These are phyloP conservation scores for Mermis nigrescens DNA, from an alignment of 2,888 invertebrate genomes.

Conservation along the genomic window DNA sequence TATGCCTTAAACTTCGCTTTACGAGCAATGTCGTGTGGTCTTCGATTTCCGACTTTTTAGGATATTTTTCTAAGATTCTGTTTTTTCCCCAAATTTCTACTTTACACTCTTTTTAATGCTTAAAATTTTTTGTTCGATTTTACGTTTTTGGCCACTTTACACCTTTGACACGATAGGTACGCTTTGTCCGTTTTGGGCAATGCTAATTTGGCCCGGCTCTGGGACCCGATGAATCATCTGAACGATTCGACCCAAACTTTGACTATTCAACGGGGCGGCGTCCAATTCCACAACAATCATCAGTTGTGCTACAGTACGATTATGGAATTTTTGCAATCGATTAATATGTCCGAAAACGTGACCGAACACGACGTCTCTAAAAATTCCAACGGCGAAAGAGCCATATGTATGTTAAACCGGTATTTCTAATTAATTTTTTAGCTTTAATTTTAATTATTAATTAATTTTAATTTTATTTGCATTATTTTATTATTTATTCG, in stretches of 20 bases:
- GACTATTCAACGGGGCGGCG: slow-evolving; percentile 26
- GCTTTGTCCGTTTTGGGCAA: slow-evolving; percentile 36
- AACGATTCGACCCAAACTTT: slow-evolving; percentile 18
- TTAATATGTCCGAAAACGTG: slow-evolving; percentile 14
- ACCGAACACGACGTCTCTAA: slow-evolving; percentile 23
- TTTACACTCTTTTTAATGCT: no score
- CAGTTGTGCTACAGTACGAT: slow-evolving; percentile 35
- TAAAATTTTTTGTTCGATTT: no score
- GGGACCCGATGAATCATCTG: slow-evolving; percentile 16
- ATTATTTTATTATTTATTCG: background rate
- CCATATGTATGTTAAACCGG: slow-evolving; percentile 25
- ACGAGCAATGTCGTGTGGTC: no score
- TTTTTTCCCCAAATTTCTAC: no score
- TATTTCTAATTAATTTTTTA: no score
- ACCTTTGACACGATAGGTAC: no score
- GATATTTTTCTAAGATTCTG: no score
- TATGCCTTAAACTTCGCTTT: no score
- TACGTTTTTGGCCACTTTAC: no score
- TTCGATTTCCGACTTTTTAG: no score
- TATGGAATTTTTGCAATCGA: slow-evolving; percentile 23
- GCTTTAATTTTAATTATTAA: background rate
- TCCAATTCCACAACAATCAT: slow-evolving; percentile 35
- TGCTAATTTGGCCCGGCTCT: slow-evolving; percentile 34
- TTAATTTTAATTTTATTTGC: background rate
- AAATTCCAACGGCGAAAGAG: slow-evolving; percentile 29